Evolutionary conservation across 1,140 invertebrate species (phyloP).

Genomic region (Coptotermes formosanus): DNA sequence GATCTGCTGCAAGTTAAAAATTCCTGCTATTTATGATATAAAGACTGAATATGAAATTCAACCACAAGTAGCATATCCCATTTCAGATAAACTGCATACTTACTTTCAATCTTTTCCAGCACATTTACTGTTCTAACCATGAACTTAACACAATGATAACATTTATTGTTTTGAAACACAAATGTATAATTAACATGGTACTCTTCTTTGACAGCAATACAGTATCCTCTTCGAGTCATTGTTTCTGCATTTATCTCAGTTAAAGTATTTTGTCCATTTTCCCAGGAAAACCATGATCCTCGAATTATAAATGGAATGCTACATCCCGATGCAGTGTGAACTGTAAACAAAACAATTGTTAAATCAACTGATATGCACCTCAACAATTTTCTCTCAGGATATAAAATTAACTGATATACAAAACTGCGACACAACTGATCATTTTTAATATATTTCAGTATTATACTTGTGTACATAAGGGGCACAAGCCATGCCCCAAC

Average conservation of each 20-base stretch:
- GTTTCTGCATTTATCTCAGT: constrained; percentile 77
- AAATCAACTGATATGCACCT: not conserved
- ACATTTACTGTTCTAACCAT: constrained; percentile 86
- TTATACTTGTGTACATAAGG: not conserved
- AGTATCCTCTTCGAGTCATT: constrained; percentile 70
- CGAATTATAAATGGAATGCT: constrained; percentile 72
- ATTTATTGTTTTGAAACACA: constrained; percentile 66
- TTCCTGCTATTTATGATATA: too few species aligned
- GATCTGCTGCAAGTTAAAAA: too few species aligned
- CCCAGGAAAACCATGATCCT: constrained; percentile 89
- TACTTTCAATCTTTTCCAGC: constrained; percentile 83
- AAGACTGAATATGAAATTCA: too few species aligned
- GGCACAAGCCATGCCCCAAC: not conserved
- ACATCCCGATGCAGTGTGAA: constrained; percentile 40
- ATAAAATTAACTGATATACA: not conserved
- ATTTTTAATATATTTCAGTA: not conserved
- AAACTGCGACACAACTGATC: not conserved
- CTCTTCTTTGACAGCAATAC: constrained; percentile 68
- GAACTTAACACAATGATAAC: constrained; percentile 83
- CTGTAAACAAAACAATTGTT: not conserved
- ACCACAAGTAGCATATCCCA: too few species aligned
- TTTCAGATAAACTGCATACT: constrained; percentile 37
- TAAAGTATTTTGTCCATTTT: constrained; percentile 77
- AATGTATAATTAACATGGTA: constrained; percentile 83
- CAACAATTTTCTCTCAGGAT: not conserved